phyloP scores from a whole-genome alignment of 1,140 invertebrate genomes.

The Sarcophaga bullata region DNA sequence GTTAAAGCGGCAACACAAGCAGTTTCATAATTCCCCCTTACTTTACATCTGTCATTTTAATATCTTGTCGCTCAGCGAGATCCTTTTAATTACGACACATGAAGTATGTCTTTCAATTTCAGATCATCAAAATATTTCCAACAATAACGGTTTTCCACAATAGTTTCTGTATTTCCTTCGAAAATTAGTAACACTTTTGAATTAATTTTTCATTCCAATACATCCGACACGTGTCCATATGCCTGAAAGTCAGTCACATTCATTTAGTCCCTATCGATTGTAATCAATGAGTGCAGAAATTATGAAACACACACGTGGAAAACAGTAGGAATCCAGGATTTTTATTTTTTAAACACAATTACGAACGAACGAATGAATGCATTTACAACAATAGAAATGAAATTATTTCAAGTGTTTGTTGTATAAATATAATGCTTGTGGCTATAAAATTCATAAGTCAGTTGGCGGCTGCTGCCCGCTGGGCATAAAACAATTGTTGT shows the following conservation, averaged over 20 bases:
- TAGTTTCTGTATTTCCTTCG: not conserved
- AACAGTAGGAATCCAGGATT: constrained; percentile 2
- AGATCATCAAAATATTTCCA: not conserved
- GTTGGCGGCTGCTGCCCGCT: not conserved
- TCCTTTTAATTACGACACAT: not conserved
- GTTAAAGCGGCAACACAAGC: not conserved
- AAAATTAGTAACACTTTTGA: constrained; percentile 5
- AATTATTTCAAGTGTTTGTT: not conserved
- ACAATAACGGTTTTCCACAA: not conserved
- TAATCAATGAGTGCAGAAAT: constrained; percentile 3
- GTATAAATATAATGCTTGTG: constrained; percentile 15
- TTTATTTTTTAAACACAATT: not conserved
- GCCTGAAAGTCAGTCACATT: not conserved
- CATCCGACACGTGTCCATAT: not conserved
- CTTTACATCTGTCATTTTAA: not conserved
- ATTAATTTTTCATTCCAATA: not conserved
- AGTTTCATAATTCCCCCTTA: not conserved
- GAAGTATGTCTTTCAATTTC: not conserved
- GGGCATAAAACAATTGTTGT: not conserved
- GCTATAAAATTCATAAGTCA: not conserved
- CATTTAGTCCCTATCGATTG: not conserved
- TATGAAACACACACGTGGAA: not conserved
- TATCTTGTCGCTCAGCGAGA: not conserved
- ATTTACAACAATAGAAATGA: not conserved
- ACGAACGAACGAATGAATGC: too few species aligned